Evolutionary conservation across 1,140 invertebrate genomes (phyloP).

Genomic region (Philaenus spumarius): DNA sequence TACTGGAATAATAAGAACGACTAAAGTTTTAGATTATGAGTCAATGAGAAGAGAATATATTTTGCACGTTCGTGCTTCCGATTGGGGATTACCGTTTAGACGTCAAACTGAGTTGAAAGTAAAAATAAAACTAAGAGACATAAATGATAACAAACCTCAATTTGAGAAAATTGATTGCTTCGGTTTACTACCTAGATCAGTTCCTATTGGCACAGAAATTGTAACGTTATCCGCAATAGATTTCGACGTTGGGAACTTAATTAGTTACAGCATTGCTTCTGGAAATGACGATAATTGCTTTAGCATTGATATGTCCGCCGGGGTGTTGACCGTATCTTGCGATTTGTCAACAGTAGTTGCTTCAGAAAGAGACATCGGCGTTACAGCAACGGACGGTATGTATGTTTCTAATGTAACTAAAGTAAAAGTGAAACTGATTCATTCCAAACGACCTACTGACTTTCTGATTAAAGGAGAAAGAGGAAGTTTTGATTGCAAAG

Average conservation of each 20-base stretch:
- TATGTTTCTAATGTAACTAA: conserved; percentile 79
- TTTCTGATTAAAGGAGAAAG: conserved; percentile 38
- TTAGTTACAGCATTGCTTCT: conserved; percentile 76
- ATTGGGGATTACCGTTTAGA: conserved; percentile 87
- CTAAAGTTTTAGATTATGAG: conserved; percentile 81
- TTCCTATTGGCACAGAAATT: conserved; percentile 70
- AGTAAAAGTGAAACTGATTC: conserved; percentile 63
- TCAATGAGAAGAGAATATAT: conserved; percentile 75
- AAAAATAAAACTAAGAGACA: conserved; percentile 68
- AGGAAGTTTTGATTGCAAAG: conserved; percentile 69
- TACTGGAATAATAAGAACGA: conserved; percentile 78
- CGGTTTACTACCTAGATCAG: conserved; percentile 71
- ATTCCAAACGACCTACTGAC: conserved; percentile 43
- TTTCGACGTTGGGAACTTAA: conserved; percentile 79
- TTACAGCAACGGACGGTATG: conserved; percentile 86
- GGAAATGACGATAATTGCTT: conserved; percentile 89
- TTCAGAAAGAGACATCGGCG: conserved; percentile 62
- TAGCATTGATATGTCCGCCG: conserved; percentile 68
- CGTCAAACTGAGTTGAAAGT: conserved; percentile 82
- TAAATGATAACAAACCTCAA: conserved; percentile 90
- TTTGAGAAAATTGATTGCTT: conserved; percentile 76
- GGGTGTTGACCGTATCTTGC: conserved; percentile 57
- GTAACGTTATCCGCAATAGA: conserved; percentile 87
- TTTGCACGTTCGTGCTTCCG: conserved; percentile 76
- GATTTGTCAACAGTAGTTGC: conserved; percentile 65